These are phyloP conservation scores for Synaphobranchus kaupii DNA, from an alignment of 2,797 vertebrate species.

Conservation along the genomic window DNA sequence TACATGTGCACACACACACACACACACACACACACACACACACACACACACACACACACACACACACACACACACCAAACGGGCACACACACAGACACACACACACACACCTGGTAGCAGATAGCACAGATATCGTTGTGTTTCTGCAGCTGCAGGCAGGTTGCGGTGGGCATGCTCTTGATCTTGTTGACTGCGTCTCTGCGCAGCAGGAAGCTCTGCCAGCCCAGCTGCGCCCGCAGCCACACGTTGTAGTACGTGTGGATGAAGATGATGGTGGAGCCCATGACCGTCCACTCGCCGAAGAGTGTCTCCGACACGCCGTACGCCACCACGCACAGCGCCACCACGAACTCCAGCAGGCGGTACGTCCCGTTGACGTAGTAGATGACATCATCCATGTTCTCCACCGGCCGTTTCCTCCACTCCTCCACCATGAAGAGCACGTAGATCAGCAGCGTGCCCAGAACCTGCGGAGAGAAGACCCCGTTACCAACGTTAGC, in stretches of 20 bases:
- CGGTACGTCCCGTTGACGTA: slow-evolving; percentile 94
- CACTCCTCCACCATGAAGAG: slow-evolving; percentile 99
- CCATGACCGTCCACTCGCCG: slow-evolving; percentile 98
- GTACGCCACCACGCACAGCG: slow-evolving; percentile 92
- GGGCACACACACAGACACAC: slow-evolving; percentile 12
- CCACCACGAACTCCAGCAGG: slow-evolving; percentile 92
- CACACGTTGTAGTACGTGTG: slow-evolving; percentile 98
- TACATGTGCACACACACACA: neutral
- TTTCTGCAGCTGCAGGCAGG: slow-evolving; percentile 83
- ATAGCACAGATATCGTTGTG: slow-evolving; percentile 98
- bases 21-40: neutral
- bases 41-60: neutral
- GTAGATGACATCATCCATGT: slow-evolving; percentile 99
- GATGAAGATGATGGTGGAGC: slow-evolving; percentile 95
- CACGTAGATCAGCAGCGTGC: slow-evolving; percentile 92
- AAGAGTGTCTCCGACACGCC: slow-evolving; percentile 94
- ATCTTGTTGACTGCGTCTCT: slow-evolving; percentile 96
- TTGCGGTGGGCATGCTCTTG: slow-evolving; percentile 89
- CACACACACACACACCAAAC: neutral
- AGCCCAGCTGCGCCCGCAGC: slow-evolving; percentile 93
- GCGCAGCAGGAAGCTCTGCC: slow-evolving; percentile 97
- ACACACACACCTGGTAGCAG: slow-evolving; percentile 83
- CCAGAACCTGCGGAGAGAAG: slow-evolving; percentile 79
- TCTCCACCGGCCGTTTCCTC: slow-evolving; percentile 91
- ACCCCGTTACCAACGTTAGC: neutral